Base-by-base conservation (phyloP, 2,888 invertebrate genomes). In the Drosophila maculinotata region DNA sequence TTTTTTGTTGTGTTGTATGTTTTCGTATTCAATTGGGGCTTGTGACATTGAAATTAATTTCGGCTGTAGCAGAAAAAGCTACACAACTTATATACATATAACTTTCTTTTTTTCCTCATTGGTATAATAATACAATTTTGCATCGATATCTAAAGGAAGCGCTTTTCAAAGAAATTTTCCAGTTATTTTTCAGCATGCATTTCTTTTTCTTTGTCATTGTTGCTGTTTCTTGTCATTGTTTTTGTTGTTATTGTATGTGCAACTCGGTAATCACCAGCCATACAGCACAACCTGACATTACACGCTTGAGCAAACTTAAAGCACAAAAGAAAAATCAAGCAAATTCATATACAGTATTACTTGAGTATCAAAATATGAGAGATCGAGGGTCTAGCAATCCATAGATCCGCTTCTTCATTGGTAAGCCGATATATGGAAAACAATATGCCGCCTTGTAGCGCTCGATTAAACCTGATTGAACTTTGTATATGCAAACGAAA, bases 1-100 rank as follows among this genome's bases (percentile, higher is more conserved):
- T 60, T 75, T 41, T 10, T 20, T 20, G 2, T 20, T n/a, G n/a
- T n/a, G n/a, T n/a, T n/a, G n/a, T n/a, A n/a, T n/a, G n/a, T n/a
- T n/a, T n/a, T n/a, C n/a, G 20, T 54, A 38, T 57, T 66, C 45
- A 65, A 64, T 74, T 76, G 62, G 41, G 31, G 35, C 58, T 44
- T 31, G 23, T 54, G 71, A 59, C 77, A 76, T 72, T 72, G 72
- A 72, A 54, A 25, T 54, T 17, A 20, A 10, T 28, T 54, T 39
- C 8, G 26, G 15, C n/a, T 9, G 1, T 2, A 42, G 2, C 17
- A 9, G 12, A 1, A 14, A 31, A 12, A 38, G 10, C 6, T 10
- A 14, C 31, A 2, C 25, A 26, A 15, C 9, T 26, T 47, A 35
- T n/a, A 9, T 47, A 35, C 7, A 9, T 3, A 26, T 17, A 33